These are phyloP conservation scores for Brachyalestes nurse DNA, from an alignment of 2,797 vertebrate genomes.

Conservation along the genomic window DNA sequence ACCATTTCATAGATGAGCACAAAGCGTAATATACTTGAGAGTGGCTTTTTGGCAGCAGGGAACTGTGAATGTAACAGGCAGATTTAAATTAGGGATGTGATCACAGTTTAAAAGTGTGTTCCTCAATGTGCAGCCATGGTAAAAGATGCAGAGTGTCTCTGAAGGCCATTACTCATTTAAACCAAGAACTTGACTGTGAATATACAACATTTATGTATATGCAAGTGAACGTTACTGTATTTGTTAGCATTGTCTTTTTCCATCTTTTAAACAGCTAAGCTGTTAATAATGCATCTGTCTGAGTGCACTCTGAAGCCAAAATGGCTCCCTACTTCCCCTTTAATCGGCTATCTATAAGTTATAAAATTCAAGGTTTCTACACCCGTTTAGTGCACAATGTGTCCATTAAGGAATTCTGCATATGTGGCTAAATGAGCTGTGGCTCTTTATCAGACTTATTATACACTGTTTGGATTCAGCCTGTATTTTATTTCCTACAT, in stretches of 20 bases:
- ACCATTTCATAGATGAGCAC: not conserved
- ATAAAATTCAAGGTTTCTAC: too few species aligned
- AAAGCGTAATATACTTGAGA: constrained; percentile 17
- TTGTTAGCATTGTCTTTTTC: not conserved
- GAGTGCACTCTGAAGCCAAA: too few species aligned
- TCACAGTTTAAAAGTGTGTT: constrained; percentile 20
- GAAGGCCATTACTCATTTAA: constrained; percentile 6
- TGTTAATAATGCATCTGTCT: too few species aligned
- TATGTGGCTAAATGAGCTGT: too few species aligned
- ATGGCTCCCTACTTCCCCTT: too few species aligned
- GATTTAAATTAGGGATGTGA: constrained; percentile 31
- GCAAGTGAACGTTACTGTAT: constrained; percentile 1
- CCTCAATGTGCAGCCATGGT: not conserved
- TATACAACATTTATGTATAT: not conserved
- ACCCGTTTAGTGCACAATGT: too few species aligned
- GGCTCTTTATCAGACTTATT: too few species aligned
- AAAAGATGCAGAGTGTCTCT: not conserved
- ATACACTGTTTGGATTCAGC: too few species aligned
- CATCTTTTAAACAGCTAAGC: too few species aligned
- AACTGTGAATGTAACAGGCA: constrained; percentile 13
- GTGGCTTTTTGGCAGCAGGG: constrained; percentile 4
- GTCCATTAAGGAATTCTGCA: too few species aligned
- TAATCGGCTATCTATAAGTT: too few species aligned
- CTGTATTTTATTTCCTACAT: too few species aligned
- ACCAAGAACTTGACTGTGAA: not conserved